A percentile compares a stretch with the other conserved stretches of the same genome.
phyloP scores from a whole-genome alignment of 2,888 invertebrate genomes.

The Pristionchus mayeri region DNA sequence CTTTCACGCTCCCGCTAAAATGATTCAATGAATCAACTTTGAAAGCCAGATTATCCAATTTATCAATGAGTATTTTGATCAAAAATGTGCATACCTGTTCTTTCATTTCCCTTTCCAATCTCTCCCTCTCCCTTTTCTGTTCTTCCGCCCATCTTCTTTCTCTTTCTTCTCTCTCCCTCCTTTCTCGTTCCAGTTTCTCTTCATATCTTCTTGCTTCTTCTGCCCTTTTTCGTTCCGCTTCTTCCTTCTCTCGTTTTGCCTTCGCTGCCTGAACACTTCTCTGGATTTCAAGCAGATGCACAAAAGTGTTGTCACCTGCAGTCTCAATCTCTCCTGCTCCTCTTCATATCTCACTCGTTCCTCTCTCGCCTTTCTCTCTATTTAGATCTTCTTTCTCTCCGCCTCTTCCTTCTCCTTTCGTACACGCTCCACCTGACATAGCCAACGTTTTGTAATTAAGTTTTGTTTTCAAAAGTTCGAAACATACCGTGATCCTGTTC shows the following conservation, averaged over 20 bases:
- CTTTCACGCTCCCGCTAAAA: too few species aligned
- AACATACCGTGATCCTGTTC: not conserved
- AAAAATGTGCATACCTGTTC: too few species aligned
- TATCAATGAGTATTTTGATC: too few species aligned
- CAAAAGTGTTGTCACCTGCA: too few species aligned
- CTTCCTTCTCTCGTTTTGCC: too few species aligned
- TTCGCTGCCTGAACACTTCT: too few species aligned
- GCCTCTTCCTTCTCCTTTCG: slow-evolving; percentile 31
- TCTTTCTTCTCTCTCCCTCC: not conserved
- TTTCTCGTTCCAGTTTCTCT: not conserved
- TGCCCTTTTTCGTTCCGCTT: not conserved
- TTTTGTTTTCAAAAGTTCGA: not conserved
- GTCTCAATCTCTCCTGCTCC: too few species aligned
- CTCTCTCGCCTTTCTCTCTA: not conserved
- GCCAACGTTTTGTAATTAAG: too few species aligned
- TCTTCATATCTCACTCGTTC: not conserved
- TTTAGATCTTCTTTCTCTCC: not conserved
- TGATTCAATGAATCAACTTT: not conserved
- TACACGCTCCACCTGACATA: not conserved
- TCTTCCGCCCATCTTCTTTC: too few species aligned
- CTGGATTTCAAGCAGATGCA: too few species aligned
- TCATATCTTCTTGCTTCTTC: not conserved
- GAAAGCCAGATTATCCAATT: not conserved
- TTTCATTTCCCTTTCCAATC: too few species aligned
- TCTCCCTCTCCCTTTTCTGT: too few species aligned